A percentile compares a stretch with the other conserved stretches of the same genome.
Conservation (phyloP, 2,797 vertebrate species). For the Tokudaia muenninki region DNA sequence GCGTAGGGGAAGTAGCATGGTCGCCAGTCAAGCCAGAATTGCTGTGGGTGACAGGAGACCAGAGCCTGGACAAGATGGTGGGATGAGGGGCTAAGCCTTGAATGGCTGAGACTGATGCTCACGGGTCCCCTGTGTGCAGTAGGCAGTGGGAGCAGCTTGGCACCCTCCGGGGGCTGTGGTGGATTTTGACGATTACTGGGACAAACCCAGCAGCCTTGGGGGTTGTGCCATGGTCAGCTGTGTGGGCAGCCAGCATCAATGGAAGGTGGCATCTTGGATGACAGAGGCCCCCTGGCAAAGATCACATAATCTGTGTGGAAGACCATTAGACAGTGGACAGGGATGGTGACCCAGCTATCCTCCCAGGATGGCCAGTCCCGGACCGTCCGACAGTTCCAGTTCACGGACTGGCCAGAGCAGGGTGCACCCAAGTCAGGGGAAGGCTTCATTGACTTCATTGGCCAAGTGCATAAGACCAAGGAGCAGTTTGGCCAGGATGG, state of each 20-base stretch:
- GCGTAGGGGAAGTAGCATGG: not conserved
- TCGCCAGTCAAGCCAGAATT: not conserved
- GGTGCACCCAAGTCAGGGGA: slow-evolving; percentile 98
- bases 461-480: slow-evolving; percentile 99
- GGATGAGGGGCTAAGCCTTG: not conserved
- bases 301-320: not conserved
- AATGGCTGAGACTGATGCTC: not conserved
- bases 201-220: not conserved
- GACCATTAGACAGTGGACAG: not conserved
- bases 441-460: slow-evolving; percentile 99
- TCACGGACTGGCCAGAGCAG: slow-evolving; percentile 99
- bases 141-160: not conserved
- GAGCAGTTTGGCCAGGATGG: slow-evolving; percentile 99
- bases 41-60: not conserved
- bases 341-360: not conserved
- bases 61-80: not conserved
- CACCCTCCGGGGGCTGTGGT: not conserved
- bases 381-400: slow-evolving; percentile 99
- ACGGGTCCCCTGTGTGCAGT: too few species aligned
- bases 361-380: slow-evolving; percentile 96
- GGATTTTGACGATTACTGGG: not conserved
- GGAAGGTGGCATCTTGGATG: not conserved
- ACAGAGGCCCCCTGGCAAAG: too few species aligned
- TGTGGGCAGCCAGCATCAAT: too few species aligned
- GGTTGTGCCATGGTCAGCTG: not conserved